Evolutionary conservation across 2,888 invertebrate species (phyloP).

Genomic region (Mythimna vitellina): DNA sequence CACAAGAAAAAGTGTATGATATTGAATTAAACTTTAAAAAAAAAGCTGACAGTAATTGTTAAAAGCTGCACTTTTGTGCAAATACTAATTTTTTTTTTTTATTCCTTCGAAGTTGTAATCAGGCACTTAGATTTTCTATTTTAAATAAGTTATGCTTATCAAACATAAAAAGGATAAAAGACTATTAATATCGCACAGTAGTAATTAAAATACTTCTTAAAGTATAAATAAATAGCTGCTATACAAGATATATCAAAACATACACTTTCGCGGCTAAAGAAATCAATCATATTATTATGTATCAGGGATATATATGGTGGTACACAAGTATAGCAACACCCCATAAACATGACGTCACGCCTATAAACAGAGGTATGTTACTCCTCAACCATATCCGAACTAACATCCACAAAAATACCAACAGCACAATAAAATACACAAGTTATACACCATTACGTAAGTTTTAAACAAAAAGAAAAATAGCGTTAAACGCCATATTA

Average conservation of each 20-base stretch:
- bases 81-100: background rate
- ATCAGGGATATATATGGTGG: constrained; percentile 84
- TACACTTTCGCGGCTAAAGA: constrained; percentile 59
- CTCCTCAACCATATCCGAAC: constrained; percentile 91
- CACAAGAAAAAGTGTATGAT: constrained; percentile 24
- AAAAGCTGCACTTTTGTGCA: background rate
- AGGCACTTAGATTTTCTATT: background rate
- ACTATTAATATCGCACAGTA: too few species aligned
- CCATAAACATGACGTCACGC: constrained; percentile 97
- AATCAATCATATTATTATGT: constrained; percentile 45
- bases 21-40: background rate
- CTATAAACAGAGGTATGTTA: constrained; percentile 95
- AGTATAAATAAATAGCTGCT: constrained; percentile 22
- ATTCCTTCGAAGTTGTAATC: background rate
- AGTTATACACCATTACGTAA: constrained; percentile 61
- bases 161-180: background rate
- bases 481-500: constrained; percentile 76
- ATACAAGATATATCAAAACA: background rate
- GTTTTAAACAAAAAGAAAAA: constrained; percentile 69
- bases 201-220: background rate
- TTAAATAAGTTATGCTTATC: background rate
- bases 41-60: background rate
- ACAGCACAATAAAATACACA: constrained; percentile 76
- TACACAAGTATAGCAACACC: constrained; percentile 91
- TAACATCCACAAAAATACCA: constrained; percentile 74